Evolutionary conservation across 2,113 vertebrate species (phyloP).

Genomic region (Campylomormyrus tamandua): DNA sequence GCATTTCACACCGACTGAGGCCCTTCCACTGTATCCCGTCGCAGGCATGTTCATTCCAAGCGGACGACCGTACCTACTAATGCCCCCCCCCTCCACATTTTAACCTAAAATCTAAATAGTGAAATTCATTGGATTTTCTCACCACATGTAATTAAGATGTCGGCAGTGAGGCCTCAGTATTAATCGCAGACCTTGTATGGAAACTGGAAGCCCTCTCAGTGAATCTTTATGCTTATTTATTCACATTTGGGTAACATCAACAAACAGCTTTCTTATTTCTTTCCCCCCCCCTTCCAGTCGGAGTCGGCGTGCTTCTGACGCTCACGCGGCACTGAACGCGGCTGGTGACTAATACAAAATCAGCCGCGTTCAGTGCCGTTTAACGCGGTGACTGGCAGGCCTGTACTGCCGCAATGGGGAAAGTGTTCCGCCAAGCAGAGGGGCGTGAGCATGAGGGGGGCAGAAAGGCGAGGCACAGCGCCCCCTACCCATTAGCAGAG

Average conservation of each 20-base stretch:
- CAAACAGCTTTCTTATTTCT: background rate
- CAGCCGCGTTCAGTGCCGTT: background rate
- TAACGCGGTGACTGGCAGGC: background rate
- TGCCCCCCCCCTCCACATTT: background rate
- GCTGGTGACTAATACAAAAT: background rate
- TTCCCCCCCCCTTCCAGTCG: background rate
- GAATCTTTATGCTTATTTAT: background rate
- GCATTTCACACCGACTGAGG: background rate
- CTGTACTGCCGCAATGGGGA: background rate
- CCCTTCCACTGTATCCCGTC: background rate
- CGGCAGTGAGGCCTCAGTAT: constrained; percentile 39
- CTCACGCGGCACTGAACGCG: background rate
- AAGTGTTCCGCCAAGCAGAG: background rate
- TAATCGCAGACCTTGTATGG: constrained; percentile 12
- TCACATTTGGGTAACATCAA: background rate
- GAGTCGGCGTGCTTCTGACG: background rate
- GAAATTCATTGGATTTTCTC: constrained; percentile 29
- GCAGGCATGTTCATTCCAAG: background rate
- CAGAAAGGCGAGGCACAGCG: background rate
- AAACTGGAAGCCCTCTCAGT: background rate
- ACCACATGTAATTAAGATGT: constrained; percentile 49
- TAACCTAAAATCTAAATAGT: background rate
- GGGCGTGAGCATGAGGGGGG: background rate
- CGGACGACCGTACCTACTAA: background rate
- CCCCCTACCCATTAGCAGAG: background rate